phyloP scores from a whole-genome alignment of 1,140 invertebrate genomes.

The Pachyrhynchus sulphureomaculatus region DNA sequence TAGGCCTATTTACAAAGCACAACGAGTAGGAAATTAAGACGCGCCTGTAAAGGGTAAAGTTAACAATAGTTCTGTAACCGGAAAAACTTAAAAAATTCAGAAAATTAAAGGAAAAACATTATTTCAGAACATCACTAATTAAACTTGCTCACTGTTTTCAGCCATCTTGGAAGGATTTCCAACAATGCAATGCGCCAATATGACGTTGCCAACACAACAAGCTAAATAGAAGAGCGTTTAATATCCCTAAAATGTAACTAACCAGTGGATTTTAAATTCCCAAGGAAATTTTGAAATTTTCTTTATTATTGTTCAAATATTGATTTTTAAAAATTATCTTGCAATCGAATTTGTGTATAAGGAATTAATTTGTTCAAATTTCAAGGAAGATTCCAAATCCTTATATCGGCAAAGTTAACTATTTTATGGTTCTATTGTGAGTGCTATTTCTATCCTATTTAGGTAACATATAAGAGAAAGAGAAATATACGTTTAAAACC shows the following conservation, averaged over 20 bases:
- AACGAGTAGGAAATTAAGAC: slow-evolving; percentile 4
- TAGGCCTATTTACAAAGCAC: slow-evolving; percentile 5
- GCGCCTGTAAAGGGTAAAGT: slow-evolving; percentile 7
- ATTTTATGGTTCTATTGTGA: no score
- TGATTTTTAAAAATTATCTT: no score
- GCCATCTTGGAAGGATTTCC: slow-evolving; percentile 44
- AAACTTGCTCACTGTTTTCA: slow-evolving; percentile 32
- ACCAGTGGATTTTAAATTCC: no score
- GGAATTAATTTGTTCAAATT: no score
- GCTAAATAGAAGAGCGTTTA: neutral
- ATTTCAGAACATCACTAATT: slow-evolving; percentile 32
- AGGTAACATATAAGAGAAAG: no score
- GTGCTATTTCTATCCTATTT: no score
- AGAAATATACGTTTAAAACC: no score
- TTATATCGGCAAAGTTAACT: no score
- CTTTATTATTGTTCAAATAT: no score
- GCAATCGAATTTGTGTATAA: no score
- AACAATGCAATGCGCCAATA: slow-evolving; percentile 38
- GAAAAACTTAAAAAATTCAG: slow-evolving; percentile 12
- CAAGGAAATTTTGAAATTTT: no score
- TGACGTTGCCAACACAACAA: neutral
- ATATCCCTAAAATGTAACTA: neutral
- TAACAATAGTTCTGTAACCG: slow-evolving; percentile 8
- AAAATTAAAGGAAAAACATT: slow-evolving; percentile 33
- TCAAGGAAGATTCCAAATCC: no score